Conservation (phyloP, 2,888 invertebrate species). For the Drosophila mulleri region DNA sequence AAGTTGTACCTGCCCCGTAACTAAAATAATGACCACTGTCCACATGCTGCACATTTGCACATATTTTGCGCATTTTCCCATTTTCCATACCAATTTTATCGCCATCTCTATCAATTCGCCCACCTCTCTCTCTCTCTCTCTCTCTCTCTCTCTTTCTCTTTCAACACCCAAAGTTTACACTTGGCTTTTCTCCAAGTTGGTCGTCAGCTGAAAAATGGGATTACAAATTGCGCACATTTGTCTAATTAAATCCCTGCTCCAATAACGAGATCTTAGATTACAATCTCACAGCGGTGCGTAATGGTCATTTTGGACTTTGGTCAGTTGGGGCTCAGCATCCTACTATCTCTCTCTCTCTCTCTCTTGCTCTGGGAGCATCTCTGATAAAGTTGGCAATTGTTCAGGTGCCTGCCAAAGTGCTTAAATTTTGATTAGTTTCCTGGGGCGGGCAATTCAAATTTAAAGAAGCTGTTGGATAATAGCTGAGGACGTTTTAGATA, state of each 20-base stretch:
- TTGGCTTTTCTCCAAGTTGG: conserved; percentile 72
- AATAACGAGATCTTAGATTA: conserved; percentile 77
- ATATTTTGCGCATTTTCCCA: conserved; percentile 70
- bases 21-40: conserved; percentile 80
- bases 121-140: not conserved
- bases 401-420: conserved; percentile 31
- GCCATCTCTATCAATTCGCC: conserved; percentile 4
- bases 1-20: conserved; percentile 66
- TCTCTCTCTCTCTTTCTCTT: conserved; percentile 26
- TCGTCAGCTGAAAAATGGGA: conserved; percentile 83
- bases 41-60: conserved; percentile 81
- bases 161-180: conserved; percentile 72
- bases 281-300: conserved; percentile 74
- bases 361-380: not conserved
- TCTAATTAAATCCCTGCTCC: conserved; percentile 84
- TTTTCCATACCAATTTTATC: conserved; percentile 45
- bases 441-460: conserved; percentile 11
- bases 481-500: not conserved
- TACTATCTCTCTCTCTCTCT: not conserved
- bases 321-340: conserved; percentile 33
- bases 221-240: conserved; percentile 85
- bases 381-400: conserved; percentile 23
- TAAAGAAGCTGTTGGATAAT: not conserved
- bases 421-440: conserved; percentile 39
- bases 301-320: conserved; percentile 47